Evolutionary conservation across 2,797 vertebrate species (phyloP).

Genomic region (Parotocinclus haroldoi): DNA sequence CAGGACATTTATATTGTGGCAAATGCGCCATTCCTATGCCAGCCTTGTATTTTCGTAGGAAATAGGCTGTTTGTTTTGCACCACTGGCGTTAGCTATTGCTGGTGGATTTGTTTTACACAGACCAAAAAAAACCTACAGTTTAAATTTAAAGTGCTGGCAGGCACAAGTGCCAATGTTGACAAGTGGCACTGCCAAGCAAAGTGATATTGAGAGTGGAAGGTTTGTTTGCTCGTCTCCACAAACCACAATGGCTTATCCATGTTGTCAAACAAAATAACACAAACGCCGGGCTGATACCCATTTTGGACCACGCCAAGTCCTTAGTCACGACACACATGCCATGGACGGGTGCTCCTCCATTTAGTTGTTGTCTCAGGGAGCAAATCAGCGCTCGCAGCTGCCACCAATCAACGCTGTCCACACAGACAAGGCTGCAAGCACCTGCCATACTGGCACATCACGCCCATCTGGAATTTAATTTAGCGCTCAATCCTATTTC

Average conservation of each 20-base stretch:
- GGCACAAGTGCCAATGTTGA: constrained; percentile 39
- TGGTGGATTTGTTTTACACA: constrained; percentile 33
- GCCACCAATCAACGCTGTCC: constrained; percentile 64
- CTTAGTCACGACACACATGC: constrained; percentile 38
- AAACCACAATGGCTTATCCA: constrained; percentile 26
- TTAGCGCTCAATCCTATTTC: constrained; percentile 69
- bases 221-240: constrained; percentile 36
- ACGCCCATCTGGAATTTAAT: constrained; percentile 67
- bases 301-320: constrained; percentile 38
- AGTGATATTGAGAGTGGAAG: constrained; percentile 45
- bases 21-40: constrained; percentile 31
- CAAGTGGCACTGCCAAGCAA: constrained; percentile 40
- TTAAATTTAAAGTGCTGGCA: constrained; percentile 46
- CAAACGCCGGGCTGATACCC: constrained; percentile 35
- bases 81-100: constrained; percentile 28
- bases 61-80: constrained; percentile 40
- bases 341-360: constrained; percentile 50
- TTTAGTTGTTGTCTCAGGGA: constrained; percentile 56
- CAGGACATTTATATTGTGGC: constrained; percentile 29
- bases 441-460: constrained; percentile 72
- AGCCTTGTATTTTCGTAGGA: constrained; percentile 12
- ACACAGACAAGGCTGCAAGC: constrained; percentile 56
- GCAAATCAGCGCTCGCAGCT: constrained; percentile 57
- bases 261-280: constrained; percentile 47
- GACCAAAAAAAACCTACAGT: constrained; percentile 13